Evolutionary conservation across 2,113 vertebrate genomes (phyloP), one percentile per base, ranked within the genome.

Genomic region (Euleptes europaea): DNA sequence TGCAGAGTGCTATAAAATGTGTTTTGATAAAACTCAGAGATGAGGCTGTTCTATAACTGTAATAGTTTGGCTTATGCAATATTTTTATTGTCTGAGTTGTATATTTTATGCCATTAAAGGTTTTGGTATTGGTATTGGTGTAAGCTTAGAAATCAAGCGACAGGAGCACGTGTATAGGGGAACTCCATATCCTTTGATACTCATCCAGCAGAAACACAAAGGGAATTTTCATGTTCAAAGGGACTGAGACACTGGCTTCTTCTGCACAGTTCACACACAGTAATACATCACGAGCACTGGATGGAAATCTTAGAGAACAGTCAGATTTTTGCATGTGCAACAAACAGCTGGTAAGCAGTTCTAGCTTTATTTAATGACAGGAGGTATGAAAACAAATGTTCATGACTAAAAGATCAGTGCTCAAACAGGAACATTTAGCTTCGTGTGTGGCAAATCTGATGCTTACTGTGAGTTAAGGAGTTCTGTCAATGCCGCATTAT

Each of bases 401-500:
- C 21, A 57, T 2, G 75, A 74, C 1, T 26, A 82, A 84, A 3
- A 85, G 70, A 42, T 26, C 35, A 19, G 67, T 31, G 60, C 4
- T 83, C 69, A 5, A 1, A 88, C 19, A 79, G 78, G 2, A 83
- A 26, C 35, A 38, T 1, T 81, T 0, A 0, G 38, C 3, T 84
- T 47, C 9, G 49, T 47, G 87, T 84, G 78, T 77, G 35, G 54
- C 35, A 86, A 76, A 80, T 83, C 42, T 87, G 2, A 75, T 5
- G 1, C 78, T 83, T 80, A 66, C 63, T 84, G 76, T 23, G 65
- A 19, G 77, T 63, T 42, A 14, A 65, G 0, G 31, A 14, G 77
- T 82, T 77, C 67, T 90, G 86, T 0, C 3, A 66, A 42, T 87
- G 88, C 90, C 70, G 76, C 75, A 80, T 72, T 77, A 42, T 47